Percentiles rank a stretch among this genome's conserved stretches.
These are phyloP conservation scores for Hiodon alosoides DNA, from an alignment of 2,113 vertebrate genomes.

Conservation along the genomic window DNA sequence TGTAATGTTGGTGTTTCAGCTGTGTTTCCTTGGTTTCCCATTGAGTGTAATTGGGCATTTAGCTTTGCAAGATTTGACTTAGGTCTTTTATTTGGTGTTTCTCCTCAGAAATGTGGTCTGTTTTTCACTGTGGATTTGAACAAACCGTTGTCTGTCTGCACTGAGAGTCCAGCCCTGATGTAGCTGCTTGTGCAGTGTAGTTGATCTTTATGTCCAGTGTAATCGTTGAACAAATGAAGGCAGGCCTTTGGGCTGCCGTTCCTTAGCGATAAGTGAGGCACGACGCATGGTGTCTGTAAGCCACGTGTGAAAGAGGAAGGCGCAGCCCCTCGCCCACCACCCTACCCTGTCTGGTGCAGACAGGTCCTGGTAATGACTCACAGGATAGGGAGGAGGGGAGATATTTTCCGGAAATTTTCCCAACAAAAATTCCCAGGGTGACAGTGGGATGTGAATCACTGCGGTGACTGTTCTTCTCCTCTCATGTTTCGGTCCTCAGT, in stretches of 20 bases:
- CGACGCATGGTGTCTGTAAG: slow-evolving; percentile 40
- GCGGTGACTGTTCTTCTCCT: slow-evolving; percentile 13
- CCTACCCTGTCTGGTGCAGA: slow-evolving; percentile 32
- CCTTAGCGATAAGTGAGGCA: background rate
- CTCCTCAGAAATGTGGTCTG: slow-evolving; percentile 42
- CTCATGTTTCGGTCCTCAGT: slow-evolving; percentile 56
- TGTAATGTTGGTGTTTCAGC: background rate
- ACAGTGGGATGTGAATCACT: slow-evolving; percentile 22
- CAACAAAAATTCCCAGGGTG: background rate
- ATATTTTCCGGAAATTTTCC: slow-evolving; percentile 23
- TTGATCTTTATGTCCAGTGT: background rate
- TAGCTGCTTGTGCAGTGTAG: slow-evolving; percentile 6
- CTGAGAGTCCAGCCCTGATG: slow-evolving; percentile 18
- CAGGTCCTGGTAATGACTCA: slow-evolving; percentile 43
- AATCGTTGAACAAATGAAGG: background rate
- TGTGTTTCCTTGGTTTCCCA: slow-evolving; percentile 4
- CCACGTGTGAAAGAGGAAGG: slow-evolving; percentile 49
- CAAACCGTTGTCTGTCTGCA: slow-evolving; percentile 32
- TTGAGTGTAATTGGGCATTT: background rate
- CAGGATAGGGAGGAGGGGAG: slow-evolving; percentile 23
- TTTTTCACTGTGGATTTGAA: slow-evolving; percentile 33
- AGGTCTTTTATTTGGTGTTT: slow-evolving; percentile 40
- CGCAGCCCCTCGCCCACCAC: slow-evolving; percentile 1
- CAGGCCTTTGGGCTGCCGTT: background rate
- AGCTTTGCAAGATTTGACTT: slow-evolving; percentile 29